Conservation (phyloP, 2,888 invertebrate genomes). For the Agrochola circellaris region DNA sequence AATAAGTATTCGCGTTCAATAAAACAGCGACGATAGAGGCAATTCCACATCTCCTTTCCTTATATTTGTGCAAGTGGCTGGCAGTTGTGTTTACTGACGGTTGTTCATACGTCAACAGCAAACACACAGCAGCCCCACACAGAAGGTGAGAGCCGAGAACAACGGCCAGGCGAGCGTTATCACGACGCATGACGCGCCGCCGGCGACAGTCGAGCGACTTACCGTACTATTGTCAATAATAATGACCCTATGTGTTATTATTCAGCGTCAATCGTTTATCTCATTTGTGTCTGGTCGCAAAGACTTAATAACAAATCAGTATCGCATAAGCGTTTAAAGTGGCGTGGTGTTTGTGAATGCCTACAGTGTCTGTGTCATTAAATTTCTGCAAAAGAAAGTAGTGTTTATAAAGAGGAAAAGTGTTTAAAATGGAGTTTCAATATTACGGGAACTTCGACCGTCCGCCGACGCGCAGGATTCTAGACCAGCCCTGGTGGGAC, state of each 20-base stretch:
- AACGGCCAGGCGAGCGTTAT: slow-evolving; percentile 54
- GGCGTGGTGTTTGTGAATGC: slow-evolving; percentile 77
- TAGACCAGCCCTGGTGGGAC: slow-evolving; percentile 87
- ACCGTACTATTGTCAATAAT: slow-evolving; percentile 70
- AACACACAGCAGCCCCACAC: slow-evolving; percentile 52
- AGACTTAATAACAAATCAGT: slow-evolving; percentile 84
- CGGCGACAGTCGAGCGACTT: slow-evolving; percentile 59
- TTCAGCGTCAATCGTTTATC: slow-evolving; percentile 84
- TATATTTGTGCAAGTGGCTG: slow-evolving; percentile 71
- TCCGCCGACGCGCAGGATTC: slow-evolving; percentile 75
- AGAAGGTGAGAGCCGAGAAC: slow-evolving; percentile 53
- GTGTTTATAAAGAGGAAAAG: slow-evolving; percentile 51
- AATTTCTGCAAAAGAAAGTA: slow-evolving; percentile 61
- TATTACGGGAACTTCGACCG: slow-evolving; percentile 85
- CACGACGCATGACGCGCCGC: slow-evolving; percentile 42
- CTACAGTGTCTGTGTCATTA: slow-evolving; percentile 62
- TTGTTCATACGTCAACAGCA: slow-evolving; percentile 69
- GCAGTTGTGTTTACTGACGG: slow-evolving; percentile 72
- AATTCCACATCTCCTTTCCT: slow-evolving; percentile 55
- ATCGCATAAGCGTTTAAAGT: slow-evolving; percentile 78
- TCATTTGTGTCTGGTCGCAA: slow-evolving; percentile 79
- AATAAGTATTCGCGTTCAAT: slow-evolving; percentile 48
- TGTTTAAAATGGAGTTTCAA: slow-evolving; percentile 85
- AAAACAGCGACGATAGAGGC: slow-evolving; percentile 43
- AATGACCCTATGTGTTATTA: slow-evolving; percentile 78